Evolutionary conservation across 2,113 vertebrate genomes (phyloP).

Genomic region (Amphilophus citrinellus): DNA sequence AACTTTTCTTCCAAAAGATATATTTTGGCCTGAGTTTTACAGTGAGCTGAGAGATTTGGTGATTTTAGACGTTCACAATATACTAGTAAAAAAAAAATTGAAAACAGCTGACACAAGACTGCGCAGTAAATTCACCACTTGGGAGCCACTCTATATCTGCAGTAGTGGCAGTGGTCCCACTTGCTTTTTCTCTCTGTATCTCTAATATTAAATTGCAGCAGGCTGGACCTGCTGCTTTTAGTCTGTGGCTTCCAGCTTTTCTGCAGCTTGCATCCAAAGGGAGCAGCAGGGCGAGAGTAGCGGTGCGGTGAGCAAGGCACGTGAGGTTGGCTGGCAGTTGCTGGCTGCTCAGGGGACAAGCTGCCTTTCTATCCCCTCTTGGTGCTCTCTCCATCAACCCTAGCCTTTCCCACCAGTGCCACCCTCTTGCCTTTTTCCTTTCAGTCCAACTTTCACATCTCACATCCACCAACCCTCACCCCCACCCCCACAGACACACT

Average conservation of each 20-base stretch:
- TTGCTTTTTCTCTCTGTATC: neutral
- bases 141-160: neutral
- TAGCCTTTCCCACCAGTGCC: conserved; percentile 1
- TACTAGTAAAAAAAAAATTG: neutral
- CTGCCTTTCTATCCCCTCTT: conserved; percentile 23
- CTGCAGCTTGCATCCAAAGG: conserved; percentile 24
- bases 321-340: conserved; percentile 29
- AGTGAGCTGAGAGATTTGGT: neutral
- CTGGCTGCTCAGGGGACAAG: conserved; percentile 45
- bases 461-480: neutral
- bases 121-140: neutral
- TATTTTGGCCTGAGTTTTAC: neutral
- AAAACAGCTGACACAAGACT: neutral
- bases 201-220: conserved; percentile 27
- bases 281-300: conserved; percentile 3
- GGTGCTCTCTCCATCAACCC: conserved; percentile 21
- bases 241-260: conserved; percentile 37
- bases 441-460: conserved; percentile 25
- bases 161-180: neutral
- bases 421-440: conserved; percentile 1
- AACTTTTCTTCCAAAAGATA: neutral
- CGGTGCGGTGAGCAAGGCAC: conserved; percentile 1
- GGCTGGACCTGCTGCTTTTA: conserved; percentile 42
- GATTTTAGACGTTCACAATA: neutral
- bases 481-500: neutral